A percentile compares a stretch with the other conserved stretches of the same genome.
These are phyloP conservation scores for Mareca strepera DNA, from an alignment of 2,797 vertebrate genomes.

Conservation along the genomic window DNA sequence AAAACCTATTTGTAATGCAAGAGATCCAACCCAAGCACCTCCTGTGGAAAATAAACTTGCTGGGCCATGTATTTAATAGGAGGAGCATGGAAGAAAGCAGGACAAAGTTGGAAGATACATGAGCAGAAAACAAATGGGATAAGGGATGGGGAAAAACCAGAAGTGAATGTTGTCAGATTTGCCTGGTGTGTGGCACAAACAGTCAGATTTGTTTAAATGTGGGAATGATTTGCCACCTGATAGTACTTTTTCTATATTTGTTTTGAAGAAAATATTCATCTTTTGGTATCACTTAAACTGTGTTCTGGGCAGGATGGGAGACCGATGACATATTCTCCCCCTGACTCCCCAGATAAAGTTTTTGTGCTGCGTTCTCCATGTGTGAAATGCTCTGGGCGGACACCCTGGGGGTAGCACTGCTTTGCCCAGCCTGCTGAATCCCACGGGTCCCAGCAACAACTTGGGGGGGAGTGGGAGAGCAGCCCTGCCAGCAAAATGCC, in stretches of 20 bases:
- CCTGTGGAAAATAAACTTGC: background rate
- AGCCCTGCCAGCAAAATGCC: background rate
- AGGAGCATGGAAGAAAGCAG: background rate
- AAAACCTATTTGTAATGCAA: background rate
- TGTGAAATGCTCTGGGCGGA: background rate
- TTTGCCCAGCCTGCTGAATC: background rate
- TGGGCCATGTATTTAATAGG: background rate
- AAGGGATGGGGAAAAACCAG: background rate
- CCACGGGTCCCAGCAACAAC: accelerated
- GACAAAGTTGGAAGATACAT: background rate
- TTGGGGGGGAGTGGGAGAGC: background rate
- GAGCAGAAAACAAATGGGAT: background rate
- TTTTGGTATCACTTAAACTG: background rate
- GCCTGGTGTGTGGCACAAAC: background rate
- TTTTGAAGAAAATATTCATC: background rate
- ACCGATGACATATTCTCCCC: background rate
- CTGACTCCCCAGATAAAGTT: too few relatives aligned
- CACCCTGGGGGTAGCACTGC: background rate
- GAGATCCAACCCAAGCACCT: background rate
- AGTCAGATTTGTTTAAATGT: background rate
- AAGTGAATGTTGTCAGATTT: background rate
- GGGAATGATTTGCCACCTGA: background rate
- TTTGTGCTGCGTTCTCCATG: background rate
- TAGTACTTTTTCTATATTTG: background rate
- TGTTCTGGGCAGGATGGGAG: background rate